Evolutionary conservation across 2,797 vertebrate genomes (phyloP).

Genomic region (Notamacropus eugenii): DNA sequence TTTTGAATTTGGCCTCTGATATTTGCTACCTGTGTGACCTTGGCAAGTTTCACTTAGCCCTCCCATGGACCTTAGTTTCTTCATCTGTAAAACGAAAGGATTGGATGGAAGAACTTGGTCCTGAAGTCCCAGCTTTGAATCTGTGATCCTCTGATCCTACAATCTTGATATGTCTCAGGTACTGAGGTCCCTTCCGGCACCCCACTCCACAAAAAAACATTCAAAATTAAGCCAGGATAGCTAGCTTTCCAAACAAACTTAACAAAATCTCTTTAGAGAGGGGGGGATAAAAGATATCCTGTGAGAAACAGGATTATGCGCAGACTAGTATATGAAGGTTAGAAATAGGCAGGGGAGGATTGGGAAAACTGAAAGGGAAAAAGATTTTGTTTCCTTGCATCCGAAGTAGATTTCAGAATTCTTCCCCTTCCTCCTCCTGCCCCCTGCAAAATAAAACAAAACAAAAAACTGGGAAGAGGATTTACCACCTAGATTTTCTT

Average conservation of each 20-base stretch:
- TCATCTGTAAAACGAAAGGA: not conserved
- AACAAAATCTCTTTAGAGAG: not conserved
- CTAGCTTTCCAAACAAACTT: not conserved
- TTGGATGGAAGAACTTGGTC: not conserved
- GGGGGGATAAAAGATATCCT: not conserved
- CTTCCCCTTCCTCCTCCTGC: too few species aligned
- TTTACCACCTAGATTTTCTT: not conserved
- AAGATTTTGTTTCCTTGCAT: not conserved
- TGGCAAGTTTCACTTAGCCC: not conserved
- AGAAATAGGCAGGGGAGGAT: not conserved
- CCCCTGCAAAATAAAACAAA: too few species aligned
- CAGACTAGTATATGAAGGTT: not conserved
- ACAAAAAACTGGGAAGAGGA: not conserved
- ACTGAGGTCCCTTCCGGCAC: not conserved
- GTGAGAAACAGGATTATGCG: not conserved
- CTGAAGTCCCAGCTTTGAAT: not conserved
- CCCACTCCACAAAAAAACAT: not conserved
- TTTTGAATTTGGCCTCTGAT: not conserved
- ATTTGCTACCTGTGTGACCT: not conserved
- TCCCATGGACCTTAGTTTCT: not conserved
- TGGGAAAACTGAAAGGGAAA: not conserved
- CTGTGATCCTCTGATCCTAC: not conserved
- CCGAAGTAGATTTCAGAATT: not conserved
- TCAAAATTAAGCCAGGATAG: not conserved
- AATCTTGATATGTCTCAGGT: not conserved